phyloP scores from a whole-genome alignment of 1,140 invertebrate species.

The Drosophila punjabiensis region DNA sequence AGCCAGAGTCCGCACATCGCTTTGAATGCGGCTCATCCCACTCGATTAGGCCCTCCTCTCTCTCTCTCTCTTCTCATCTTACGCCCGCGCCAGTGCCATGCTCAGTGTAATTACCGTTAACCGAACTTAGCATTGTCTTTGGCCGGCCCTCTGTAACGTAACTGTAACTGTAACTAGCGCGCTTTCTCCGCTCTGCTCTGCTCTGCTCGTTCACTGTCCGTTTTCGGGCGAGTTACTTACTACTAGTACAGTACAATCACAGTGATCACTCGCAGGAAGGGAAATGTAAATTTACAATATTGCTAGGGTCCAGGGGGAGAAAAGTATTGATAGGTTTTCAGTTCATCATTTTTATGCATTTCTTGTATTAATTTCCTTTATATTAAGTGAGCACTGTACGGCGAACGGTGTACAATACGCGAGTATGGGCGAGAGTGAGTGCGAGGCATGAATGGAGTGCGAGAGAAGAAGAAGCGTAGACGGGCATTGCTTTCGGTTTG shows the following conservation, averaged over 20 bases:
- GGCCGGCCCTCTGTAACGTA: conserved; percentile 50
- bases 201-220: conserved; percentile 29
- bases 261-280: not conserved
- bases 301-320: not conserved
- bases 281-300: not conserved
- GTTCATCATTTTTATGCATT: not conserved
- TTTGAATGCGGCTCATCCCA: conserved; percentile 37
- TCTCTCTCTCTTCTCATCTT: not conserved
- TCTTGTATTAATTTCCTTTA: not conserved
- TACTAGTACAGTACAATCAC: conserved; percentile 21
- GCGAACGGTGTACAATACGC: not conserved
- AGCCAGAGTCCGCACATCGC: conserved; percentile 16
- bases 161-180: conserved; percentile 75
- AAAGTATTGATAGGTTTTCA: not conserved
- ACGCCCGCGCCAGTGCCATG: not conserved
- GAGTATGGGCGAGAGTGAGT: not conserved
- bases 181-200: conserved; percentile 63
- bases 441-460: conserved; percentile 33
- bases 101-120: conserved; percentile 48
- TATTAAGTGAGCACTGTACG: not conserved
- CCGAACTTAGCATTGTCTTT: conserved; percentile 49
- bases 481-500: conserved; percentile 18
- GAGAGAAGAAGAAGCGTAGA: conserved; percentile 8
- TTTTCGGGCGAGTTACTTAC: conserved; percentile 34
- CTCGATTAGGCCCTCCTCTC: conserved; percentile 25